Evolutionary conservation across 2,888 invertebrate species (phyloP).

Genomic region (Mesorhabditis spiculigera): DNA sequence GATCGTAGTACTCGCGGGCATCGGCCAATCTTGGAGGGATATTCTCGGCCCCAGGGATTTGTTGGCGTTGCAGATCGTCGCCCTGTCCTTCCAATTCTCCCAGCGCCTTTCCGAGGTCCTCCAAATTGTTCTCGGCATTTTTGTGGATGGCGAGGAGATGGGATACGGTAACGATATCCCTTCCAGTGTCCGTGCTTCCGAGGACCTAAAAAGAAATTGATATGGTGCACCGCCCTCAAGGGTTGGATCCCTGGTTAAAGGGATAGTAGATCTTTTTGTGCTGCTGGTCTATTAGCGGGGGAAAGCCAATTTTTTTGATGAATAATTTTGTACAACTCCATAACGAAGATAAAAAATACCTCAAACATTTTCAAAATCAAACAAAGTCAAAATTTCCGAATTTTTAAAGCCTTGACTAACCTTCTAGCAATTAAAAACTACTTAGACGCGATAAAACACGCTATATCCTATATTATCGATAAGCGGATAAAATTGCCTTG

Average conservation of each 20-base stretch:
- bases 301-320: neutral
- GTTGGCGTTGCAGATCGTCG: slow-evolving; percentile 37
- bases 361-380: too few relatives aligned
- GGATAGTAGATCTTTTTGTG: neutral
- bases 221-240: neutral
- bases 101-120: slow-evolving; percentile 48
- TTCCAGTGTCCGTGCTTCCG: slow-evolving; percentile 93
- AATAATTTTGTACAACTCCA: too few relatives aligned
- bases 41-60: slow-evolving; percentile 70
- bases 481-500: too few relatives aligned
- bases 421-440: too few relatives aligned
- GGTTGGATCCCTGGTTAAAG: too few relatives aligned
- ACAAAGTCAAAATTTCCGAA: too few relatives aligned
- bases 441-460: too few relatives aligned
- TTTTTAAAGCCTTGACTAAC: too few relatives aligned
- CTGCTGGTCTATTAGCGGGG: neutral
- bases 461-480: too few relatives aligned
- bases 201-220: slow-evolving; percentile 84
- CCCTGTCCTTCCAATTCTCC: slow-evolving; percentile 48
- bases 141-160: slow-evolving; percentile 93
- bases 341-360: too few relatives aligned
- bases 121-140: slow-evolving; percentile 57
- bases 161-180: slow-evolving; percentile 95
- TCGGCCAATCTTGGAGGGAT: slow-evolving; percentile 89
- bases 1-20: slow-evolving; percentile 90